Evolutionary conservation across 2,888 invertebrate species (phyloP).

Genomic region (Plagiodera versicolora): DNA sequence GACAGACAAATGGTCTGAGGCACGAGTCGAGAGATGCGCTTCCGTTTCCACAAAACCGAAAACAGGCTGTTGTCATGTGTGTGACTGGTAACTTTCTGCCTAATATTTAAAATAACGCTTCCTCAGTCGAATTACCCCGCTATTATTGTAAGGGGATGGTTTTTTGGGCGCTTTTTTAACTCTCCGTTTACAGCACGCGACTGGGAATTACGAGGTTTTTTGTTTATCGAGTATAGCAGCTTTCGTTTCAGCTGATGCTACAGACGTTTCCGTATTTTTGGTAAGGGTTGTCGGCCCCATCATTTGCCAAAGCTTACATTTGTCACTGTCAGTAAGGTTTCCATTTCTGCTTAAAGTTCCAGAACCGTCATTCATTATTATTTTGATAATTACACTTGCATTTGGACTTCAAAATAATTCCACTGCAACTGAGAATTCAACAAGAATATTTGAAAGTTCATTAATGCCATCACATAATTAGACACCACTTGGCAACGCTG

Average conservation of each 20-base stretch:
- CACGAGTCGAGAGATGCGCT: conserved; percentile 50
- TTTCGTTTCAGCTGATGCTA: conserved; percentile 29
- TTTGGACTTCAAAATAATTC: no score
- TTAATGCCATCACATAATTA: no score
- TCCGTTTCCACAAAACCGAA: conserved; percentile 56
- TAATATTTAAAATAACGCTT: conserved; percentile 49
- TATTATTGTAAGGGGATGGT: conserved; percentile 37
- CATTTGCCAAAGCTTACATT: neutral
- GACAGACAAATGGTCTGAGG: conserved; percentile 53
- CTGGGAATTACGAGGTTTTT: conserved; percentile 39
- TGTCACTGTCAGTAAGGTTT: neutral
- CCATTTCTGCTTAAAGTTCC: neutral
- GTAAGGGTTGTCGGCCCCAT: neutral
- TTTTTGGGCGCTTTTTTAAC: conserved; percentile 30
- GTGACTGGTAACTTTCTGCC: conserved; percentile 42
- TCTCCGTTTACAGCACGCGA: conserved; percentile 31
- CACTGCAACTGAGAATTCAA: no score
- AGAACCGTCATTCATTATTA: neutral
- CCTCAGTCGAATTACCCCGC: conserved; percentile 46
- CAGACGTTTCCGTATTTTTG: conserved; percentile 11
- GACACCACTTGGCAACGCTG: no score
- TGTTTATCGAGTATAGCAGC: conserved; percentile 43
- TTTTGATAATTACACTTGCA: no score
- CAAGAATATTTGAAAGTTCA: no score
- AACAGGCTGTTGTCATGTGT: conserved; percentile 55